A percentile compares a stretch with the other conserved stretches of the same genome.
Conservation (phyloP, 2,888 invertebrate species). For the Drosophila longiperda region DNA sequence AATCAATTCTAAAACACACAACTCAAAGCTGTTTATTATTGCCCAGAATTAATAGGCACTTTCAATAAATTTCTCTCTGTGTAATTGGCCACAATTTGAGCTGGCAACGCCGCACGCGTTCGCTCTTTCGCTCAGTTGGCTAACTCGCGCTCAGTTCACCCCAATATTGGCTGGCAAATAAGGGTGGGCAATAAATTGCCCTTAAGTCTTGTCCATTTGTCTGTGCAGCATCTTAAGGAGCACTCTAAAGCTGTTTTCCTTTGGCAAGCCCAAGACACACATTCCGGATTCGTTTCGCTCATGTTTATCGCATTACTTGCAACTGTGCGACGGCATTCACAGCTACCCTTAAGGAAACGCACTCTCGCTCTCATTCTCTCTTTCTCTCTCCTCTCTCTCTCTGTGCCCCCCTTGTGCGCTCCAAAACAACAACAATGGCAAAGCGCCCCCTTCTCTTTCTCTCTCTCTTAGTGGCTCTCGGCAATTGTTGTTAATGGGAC, state of each 20-base stretch:
- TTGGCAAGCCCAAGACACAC: constrained; percentile 4
- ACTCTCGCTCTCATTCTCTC: constrained; percentile 2
- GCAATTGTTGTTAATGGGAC: constrained; percentile 48
- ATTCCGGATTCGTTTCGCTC: constrained; percentile 53
- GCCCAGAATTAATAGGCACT: background rate
- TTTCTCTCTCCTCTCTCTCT: background rate
- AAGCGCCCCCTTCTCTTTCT: constrained; percentile 22
- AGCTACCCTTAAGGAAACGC: constrained; percentile 41
- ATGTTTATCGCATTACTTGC: constrained; percentile 22
- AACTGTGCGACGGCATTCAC: constrained; percentile 44
- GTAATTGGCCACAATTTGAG: constrained; percentile 9
- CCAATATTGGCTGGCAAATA: constrained; percentile 43
- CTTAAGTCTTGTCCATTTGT: constrained; percentile 36
- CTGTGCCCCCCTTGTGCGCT: constrained; percentile 6
- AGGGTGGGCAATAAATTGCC: constrained; percentile 53
- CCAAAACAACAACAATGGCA: constrained; percentile 22
- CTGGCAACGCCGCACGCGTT: constrained; percentile 36
- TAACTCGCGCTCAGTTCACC: constrained; percentile 45
- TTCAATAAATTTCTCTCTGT: constrained; percentile 23
- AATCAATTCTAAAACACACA: background rate
- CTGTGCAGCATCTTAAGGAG: constrained; percentile 48
- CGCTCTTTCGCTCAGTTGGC: constrained; percentile 18
- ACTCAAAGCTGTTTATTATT: background rate
- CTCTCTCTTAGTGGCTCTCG: constrained; percentile 14
- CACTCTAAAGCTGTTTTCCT: constrained; percentile 42